Conservation (phyloP, 92 coral and sea anemone species). For the Epizoanthus rinbou region DNA sequence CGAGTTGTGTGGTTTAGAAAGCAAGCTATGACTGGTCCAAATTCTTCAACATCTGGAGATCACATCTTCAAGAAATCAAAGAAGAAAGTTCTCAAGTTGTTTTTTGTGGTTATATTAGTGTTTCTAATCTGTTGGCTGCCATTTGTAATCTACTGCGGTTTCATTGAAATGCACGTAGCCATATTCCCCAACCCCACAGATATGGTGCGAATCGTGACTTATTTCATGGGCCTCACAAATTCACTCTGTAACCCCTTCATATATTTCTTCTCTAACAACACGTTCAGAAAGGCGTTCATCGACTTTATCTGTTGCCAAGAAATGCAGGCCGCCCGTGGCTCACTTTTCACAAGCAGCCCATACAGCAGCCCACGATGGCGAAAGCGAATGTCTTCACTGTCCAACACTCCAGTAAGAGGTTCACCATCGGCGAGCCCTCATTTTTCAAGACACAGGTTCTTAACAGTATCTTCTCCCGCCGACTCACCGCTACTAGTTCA, state of each 20-base stretch:
- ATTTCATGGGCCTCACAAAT: conserved; percentile 60
- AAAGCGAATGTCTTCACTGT: not conserved
- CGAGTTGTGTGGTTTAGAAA: conserved; percentile 68
- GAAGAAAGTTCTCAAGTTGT: conserved; percentile 59
- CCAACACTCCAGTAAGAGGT: not conserved
- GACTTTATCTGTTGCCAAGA: conserved; percentile 58
- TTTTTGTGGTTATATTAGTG: conserved; percentile 55
- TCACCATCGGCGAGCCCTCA: not conserved
- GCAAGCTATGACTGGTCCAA: conserved; percentile 21
- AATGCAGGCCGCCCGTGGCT: conserved; percentile 19
- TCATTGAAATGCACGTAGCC: conserved; percentile 51
- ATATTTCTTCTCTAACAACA: conserved; percentile 59
- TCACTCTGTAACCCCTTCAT: conserved; percentile 65
- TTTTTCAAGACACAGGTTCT: not conserved
- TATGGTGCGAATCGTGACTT: conserved; percentile 52
- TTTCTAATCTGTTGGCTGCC: conserved; percentile 67
- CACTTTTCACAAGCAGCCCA: conserved; percentile 16
- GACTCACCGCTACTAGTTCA: not conserved
- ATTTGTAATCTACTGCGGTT: conserved; percentile 61
- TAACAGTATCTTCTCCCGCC: not conserved
- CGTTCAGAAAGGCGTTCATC: conserved; percentile 53
- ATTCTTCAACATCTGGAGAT: conserved; percentile 35
- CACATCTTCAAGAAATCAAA: conserved; percentile 57
- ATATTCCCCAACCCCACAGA: conserved; percentile 64
- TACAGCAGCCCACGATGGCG: conserved; percentile 12